Base-by-base conservation (phyloP, 2,888 invertebrate genomes). In the Julus scandinavius region DNA sequence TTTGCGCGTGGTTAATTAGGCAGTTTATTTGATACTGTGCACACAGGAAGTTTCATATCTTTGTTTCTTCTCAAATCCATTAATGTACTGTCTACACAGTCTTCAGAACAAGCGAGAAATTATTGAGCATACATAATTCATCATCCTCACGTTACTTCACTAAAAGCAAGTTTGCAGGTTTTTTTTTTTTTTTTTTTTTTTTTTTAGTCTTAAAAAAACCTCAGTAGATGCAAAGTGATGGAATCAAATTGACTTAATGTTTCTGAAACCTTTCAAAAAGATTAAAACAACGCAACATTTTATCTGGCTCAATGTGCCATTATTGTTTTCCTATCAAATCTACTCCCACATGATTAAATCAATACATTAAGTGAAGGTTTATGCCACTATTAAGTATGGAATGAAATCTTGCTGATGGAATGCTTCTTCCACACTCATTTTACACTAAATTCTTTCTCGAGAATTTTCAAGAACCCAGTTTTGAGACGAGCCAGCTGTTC, bases 161-260 rank as follows among this genome's bases (percentile, higher is more conserved):
- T 63, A 63, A 63, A 63, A 63, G 58, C 5, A n/a, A n/a, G 58
- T 63, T 63, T 63, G 58, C 58, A 63, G 29, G 29, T 29, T n/a
- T n/a, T 5, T n/a, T 5, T 63, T 63, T 63, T 63, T 63, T 63
- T 2, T n/a, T 29, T n/a, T n/a, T 5, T n/a, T 5, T 63, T 63
- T 63, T 63, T 63, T 63, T 2, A 17, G 17, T 63, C 58, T 63
- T 5, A n/a, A 2, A 63, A 63, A 63, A 63, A 63, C 3, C 54
- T 63, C n/a, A n/a, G 58, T 63, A 63, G 58, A 63, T 63, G 58
- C 17, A n/a, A 63, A 63, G 58, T n/a, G 58, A 63, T 63, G 58
- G 58, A 63, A 63, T 63, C 58, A 63, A 63, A 63, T 63, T 63
- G 58, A 63, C 58, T 63, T 63, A 63, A 63, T 63, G 58, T 63